Conservation (phyloP, 1,140 invertebrate genomes). For the Ladona fulva region DNA sequence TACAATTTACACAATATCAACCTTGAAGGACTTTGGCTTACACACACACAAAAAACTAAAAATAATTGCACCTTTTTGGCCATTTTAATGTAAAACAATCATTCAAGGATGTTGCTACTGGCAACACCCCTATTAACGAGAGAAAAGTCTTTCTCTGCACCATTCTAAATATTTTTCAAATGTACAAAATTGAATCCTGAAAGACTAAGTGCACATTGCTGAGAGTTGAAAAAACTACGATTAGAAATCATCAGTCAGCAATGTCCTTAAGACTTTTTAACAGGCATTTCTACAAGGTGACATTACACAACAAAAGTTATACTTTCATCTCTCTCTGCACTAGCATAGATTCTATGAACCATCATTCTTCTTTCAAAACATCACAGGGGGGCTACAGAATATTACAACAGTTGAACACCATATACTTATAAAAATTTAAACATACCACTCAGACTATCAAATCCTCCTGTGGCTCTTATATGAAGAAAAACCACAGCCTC, state of each 20-base stretch:
- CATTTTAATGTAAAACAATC: constrained; percentile 10
- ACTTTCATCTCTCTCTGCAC: not conserved
- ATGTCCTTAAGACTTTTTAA: too few relatives aligned
- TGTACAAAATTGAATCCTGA: not conserved
- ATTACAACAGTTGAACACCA: constrained; percentile 6
- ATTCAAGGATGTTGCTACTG: not conserved
- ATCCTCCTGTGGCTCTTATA: not conserved
- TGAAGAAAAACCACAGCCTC: not conserved
- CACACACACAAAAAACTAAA: constrained; percentile 6
- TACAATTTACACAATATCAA: not conserved
- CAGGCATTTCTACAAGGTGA: too few relatives aligned
- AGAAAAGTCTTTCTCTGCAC: constrained; percentile 4
- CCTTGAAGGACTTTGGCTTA: constrained; percentile 4
- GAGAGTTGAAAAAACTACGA: too few relatives aligned
- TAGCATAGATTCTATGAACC: not conserved
- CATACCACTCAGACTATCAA: not conserved
- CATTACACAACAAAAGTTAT: not conserved
- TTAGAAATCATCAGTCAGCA: too few relatives aligned
- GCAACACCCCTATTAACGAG: not conserved
- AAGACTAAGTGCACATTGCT: not conserved
- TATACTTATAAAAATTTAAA: not conserved
- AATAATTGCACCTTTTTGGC: constrained; percentile 9
- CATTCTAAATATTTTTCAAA: not conserved
- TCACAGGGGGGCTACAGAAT: not conserved
- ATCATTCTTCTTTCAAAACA: not conserved